Conservation (phyloP, 2,113 vertebrate species). For the Zosterops lateralis region DNA sequence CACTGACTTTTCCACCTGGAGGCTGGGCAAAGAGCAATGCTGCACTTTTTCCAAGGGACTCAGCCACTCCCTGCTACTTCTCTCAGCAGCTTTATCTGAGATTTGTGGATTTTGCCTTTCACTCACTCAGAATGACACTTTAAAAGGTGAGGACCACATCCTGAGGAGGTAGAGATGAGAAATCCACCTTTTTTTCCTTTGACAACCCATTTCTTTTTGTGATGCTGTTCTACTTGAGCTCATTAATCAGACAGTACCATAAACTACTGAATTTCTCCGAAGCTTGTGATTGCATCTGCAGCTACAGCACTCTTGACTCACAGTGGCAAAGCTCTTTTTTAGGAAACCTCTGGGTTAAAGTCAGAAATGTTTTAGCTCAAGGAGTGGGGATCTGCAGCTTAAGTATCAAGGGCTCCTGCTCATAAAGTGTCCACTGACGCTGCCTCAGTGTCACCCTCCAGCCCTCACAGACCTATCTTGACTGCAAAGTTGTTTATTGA, state of each 20-base stretch:
- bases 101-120: neutral
- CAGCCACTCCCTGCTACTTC: rapidly evolving
- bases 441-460: rapidly evolving
- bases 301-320: neutral
- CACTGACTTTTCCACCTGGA: neutral
- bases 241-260: neutral
- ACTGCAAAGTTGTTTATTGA: neutral
- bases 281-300: neutral
- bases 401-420: neutral
- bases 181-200: neutral
- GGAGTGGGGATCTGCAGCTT: neutral
- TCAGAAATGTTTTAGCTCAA: neutral
- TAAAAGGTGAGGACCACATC: neutral
- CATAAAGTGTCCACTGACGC: rapidly evolving
- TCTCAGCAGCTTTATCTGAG: neutral
- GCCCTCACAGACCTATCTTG: neutral
- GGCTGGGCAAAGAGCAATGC: neutral
- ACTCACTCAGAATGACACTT: neutral
- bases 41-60: neutral
- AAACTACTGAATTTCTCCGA: neutral
- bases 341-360: neutral
- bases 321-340: neutral
- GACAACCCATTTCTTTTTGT: neutral
- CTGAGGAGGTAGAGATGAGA: neutral
- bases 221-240: neutral